Base-by-base conservation (phyloP, 2,888 invertebrate genomes). In the Spodoptera picta region DNA sequence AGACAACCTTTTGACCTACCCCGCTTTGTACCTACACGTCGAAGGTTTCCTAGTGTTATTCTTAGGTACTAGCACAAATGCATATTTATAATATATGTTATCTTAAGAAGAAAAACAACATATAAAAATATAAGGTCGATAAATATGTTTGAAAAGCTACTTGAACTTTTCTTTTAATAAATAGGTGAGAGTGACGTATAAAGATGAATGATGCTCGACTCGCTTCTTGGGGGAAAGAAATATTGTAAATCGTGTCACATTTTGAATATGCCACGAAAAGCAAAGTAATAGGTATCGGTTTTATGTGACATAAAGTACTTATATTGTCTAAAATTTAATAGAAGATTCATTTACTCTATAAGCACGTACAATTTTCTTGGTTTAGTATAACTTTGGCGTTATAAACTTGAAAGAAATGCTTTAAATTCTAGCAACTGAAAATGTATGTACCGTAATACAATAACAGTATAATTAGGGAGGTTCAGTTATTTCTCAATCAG, bases 141-240 rank as follows among this genome's bases (percentile, higher is more conserved):
- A 50, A 23, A 51, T 68, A 48, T 49, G 59, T 55, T 44, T 48
- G 19, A 48, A 50, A 61, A 72, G 51, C 58, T 60, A 56, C 60
- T 56, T 19, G 6, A 57, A 65, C 47, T 70, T 73, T 67, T 65
- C 64, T 73, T 69, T 65, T 72, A 72, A 75, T 70, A 75, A 74
- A 77, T 75, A 71, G 66, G 61, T 53, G 54, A 53, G 60, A 63
- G 54, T 66, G 72, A 70, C 69, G 65, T 68, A 70, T 77, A 69
- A 76, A 82, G 73, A 82, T 84, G 81, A 83, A 68, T 82, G 79
- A 82, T 82, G 43, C 60, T 64, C 56, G 61, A 71, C 73, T 68
- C 71, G 47, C 47, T 54, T 52, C 69, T 61, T 60, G 54, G 41
- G 49, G 52, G 44, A 56, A 36, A 50, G 56, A 63, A 69, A 77